Conservation (phyloP, 2,797 vertebrate genomes). For the Podargus strigoides region DNA sequence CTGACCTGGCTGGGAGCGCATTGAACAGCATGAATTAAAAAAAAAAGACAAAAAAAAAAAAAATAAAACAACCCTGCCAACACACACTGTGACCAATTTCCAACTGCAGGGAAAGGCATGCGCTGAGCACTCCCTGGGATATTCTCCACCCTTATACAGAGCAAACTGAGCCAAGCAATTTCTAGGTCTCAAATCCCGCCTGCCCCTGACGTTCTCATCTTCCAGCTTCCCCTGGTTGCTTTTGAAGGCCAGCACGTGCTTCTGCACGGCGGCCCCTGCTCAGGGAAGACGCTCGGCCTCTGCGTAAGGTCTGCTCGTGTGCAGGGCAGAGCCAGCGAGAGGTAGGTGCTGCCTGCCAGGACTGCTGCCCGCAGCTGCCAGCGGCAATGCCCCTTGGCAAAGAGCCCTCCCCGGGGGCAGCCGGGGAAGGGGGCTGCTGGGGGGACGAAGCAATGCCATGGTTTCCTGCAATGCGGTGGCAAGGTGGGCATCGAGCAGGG, state of each 20-base stretch:
- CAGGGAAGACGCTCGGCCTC: not conserved
- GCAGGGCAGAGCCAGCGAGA: not conserved
- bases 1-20: not conserved
- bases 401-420: not conserved
- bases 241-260: slow-evolving; percentile 19
- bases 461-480: not conserved
- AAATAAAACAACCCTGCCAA: not conserved
- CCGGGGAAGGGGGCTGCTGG: not conserved
- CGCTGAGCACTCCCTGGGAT: slow-evolving; percentile 13
- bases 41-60: not conserved
- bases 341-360: not conserved
- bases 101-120: slow-evolving; percentile 46
- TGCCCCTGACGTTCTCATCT: slow-evolving; percentile 37
- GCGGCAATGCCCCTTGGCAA: not conserved
- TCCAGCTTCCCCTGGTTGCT: not conserved
- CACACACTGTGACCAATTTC: not conserved
- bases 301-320: not conserved
- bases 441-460: fast-evolving
- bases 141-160: slow-evolving; percentile 48
- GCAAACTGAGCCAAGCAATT: slow-evolving; percentile 34
- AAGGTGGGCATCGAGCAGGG: fast-evolving
- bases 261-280: not conserved
- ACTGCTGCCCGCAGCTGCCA: not conserved
- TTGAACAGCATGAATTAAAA: not conserved
- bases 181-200: slow-evolving; percentile 42